Percentiles rank a stretch among this genome's conserved stretches.
These are phyloP conservation scores for Patella caerulea DNA, from an alignment of 2,888 invertebrate genomes.

Conservation along the genomic window DNA sequence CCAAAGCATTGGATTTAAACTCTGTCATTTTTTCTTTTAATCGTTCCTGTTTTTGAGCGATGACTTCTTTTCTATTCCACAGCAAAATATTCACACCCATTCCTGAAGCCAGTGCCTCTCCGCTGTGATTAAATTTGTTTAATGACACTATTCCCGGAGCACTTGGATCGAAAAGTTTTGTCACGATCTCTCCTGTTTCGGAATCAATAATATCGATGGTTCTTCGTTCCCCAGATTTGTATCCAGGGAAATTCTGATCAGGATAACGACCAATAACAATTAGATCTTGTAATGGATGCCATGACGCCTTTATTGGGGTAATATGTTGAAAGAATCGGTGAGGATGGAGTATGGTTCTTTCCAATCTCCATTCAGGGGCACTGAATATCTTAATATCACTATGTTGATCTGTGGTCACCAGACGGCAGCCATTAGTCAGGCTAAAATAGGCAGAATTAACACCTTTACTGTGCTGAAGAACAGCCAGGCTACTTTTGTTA, in stretches of 20 bases:
- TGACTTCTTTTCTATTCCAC: conserved; percentile 49
- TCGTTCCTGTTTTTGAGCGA: conserved; percentile 38
- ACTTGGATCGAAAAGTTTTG: conserved; percentile 55
- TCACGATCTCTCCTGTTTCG: conserved; percentile 57
- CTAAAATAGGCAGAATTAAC: conserved; percentile 68
- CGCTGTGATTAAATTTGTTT: conserved; percentile 67
- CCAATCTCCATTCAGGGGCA: conserved; percentile 68
- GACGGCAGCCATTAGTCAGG: conserved; percentile 65
- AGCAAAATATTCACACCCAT: conserved; percentile 60
- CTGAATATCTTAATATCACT: conserved; percentile 67
- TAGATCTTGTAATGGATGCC: conserved; percentile 72
- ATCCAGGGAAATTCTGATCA: conserved; percentile 63
- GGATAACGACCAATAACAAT: conserved; percentile 72
- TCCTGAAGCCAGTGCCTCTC: conserved; percentile 64
- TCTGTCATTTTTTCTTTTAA: not conserved
- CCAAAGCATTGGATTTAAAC: too few relatives aligned
- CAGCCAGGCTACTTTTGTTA: conserved; percentile 43
- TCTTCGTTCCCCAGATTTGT: conserved; percentile 53
- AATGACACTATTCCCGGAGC: conserved; percentile 57
- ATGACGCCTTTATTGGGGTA: conserved; percentile 72
- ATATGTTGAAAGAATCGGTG: conserved; percentile 72
- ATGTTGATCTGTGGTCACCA: conserved; percentile 71
- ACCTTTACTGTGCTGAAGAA: conserved; percentile 55
- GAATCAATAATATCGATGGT: conserved; percentile 71
- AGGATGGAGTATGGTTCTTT: conserved; percentile 69